Evolutionary conservation across 2,797 vertebrate genomes (phyloP).

Genomic region (Bucorvus abyssinicus): DNA sequence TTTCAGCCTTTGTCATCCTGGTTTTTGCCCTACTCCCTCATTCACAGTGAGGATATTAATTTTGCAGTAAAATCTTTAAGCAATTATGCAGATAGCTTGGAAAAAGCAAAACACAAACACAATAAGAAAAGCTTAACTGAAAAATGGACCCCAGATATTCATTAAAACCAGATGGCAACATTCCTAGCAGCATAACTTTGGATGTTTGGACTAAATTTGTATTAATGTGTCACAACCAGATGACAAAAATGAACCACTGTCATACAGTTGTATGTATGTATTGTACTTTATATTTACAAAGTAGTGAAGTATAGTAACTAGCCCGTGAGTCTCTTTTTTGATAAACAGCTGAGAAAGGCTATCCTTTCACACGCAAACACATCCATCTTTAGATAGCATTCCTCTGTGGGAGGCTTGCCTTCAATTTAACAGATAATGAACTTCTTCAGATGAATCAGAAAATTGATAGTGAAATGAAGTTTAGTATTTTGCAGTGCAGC

Average conservation of each 20-base stretch:
- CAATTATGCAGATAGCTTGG: constrained; percentile 94
- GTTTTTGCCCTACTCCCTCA: constrained; percentile 79
- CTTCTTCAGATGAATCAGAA: constrained; percentile 73
- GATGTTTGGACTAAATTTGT: constrained; percentile 75
- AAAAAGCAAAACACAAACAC: constrained; percentile 89
- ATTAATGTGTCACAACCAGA: constrained; percentile 67
- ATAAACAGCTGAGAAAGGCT: constrained; percentile 60
- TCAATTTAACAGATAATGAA: constrained; percentile 77
- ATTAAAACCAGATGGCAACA: constrained; percentile 94
- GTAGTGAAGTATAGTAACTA: constrained; percentile 42
- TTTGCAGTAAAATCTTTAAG: constrained; percentile 94
- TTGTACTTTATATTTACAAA: constrained; percentile 63
- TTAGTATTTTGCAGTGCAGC: constrained; percentile 44
- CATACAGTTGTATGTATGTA: not conserved
- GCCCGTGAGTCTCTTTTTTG: constrained; percentile 50
- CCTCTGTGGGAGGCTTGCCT: constrained; percentile 73
- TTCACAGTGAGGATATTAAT: constrained; percentile 91
- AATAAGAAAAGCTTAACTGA: constrained; percentile 90
- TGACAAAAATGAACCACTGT: constrained; percentile 51
- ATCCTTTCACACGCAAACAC: constrained; percentile 62
- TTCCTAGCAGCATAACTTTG: constrained; percentile 82
- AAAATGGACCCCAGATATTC: constrained; percentile 88
- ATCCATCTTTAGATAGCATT: constrained; percentile 71
- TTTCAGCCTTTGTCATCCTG: constrained; percentile 86
- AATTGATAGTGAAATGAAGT: constrained; percentile 69